Percentiles rank a stretch among this genome's conserved stretches.
phyloP scores from a whole-genome alignment of 2,888 invertebrate species.

The Coleophora flavipennella region DNA sequence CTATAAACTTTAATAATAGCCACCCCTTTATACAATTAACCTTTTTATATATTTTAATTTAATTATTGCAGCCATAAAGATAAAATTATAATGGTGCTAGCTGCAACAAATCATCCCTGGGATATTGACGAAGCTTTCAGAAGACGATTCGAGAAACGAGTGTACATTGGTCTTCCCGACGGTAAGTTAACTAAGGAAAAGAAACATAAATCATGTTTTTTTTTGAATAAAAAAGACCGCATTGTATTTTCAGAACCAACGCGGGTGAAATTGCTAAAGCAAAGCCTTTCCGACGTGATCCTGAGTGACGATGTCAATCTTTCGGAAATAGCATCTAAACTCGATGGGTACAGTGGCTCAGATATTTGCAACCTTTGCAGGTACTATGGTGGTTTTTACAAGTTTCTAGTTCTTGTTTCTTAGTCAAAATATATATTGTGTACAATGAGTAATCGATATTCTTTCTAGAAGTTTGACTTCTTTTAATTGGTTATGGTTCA shows the following conservation, averaged over 20 bases:
- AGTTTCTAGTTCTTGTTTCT: no score
- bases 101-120: conserved; percentile 95
- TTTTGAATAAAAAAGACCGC: no score
- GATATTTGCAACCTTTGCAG: conserved; percentile 93
- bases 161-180: conserved; percentile 89
- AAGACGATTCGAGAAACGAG: conserved; percentile 88
- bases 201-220: no score
- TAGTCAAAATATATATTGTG: no score
- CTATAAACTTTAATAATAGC: no score
- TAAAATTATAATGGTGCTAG: conserved; percentile 87
- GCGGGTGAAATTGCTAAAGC: conserved; percentile 76
- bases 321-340: conserved; percentile 71
- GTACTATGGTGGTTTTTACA: conserved; percentile 31
- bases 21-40: no score
- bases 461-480: no score
- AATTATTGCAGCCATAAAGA: conserved; percentile 62
- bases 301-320: conserved; percentile 76
- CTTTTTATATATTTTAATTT: no score
- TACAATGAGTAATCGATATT: no score
- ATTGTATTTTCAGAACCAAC: conserved; percentile 72
- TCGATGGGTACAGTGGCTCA: conserved; percentile 89
- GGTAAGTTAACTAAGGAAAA: conserved; percentile 43
- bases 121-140: conserved; percentile 91
- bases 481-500: no score
- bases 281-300: conserved; percentile 79